phyloP scores from a whole-genome alignment of 2,888 invertebrate species.

The Microctonus hyperodae region DNA sequence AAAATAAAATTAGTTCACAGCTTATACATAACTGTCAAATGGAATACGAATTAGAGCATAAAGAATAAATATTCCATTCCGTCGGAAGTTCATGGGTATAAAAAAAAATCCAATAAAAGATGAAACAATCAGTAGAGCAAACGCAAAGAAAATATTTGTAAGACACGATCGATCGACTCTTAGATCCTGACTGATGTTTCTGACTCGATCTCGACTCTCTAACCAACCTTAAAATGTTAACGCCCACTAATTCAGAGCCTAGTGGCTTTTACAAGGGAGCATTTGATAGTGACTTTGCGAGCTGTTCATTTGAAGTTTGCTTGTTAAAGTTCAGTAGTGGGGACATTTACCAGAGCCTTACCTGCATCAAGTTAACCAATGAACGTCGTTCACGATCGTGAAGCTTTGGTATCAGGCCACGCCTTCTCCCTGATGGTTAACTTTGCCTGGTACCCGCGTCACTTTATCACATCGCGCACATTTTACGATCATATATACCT shows the following conservation, averaged over 20 bases:
- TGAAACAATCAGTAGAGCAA: neutral
- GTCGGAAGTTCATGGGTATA: neutral
- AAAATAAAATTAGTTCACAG: neutral
- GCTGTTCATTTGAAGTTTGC: constrained; percentile 9
- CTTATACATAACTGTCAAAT: neutral
- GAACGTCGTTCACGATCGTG: neutral
- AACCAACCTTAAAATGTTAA: constrained; percentile 27
- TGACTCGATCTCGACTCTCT: constrained; percentile 32
- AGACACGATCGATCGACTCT: constrained; percentile 41
- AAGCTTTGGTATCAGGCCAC: constrained; percentile 1
- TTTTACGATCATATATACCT: constrained; percentile 5
- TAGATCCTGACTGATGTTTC: constrained; percentile 51
- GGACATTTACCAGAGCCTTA: constrained; percentile 12
- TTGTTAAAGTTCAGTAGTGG: neutral
- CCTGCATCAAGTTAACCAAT: constrained; percentile 6
- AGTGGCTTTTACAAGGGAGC: neutral
- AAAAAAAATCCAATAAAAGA: too few relatives aligned
- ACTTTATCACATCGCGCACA: constrained; percentile 3
- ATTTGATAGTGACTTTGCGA: neutral
- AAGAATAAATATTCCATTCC: neutral
- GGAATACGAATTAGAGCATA: neutral
- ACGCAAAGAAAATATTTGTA: neutral
- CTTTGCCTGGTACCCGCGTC: constrained; percentile 4
- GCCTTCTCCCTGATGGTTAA: constrained; percentile 8
- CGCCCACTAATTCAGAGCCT: constrained; percentile 20